A percentile compares a stretch with the other conserved stretches of the same genome.
Evolutionary conservation across 2,888 invertebrate genomes (phyloP).

Genomic region (Stegana nigrithorax): DNA sequence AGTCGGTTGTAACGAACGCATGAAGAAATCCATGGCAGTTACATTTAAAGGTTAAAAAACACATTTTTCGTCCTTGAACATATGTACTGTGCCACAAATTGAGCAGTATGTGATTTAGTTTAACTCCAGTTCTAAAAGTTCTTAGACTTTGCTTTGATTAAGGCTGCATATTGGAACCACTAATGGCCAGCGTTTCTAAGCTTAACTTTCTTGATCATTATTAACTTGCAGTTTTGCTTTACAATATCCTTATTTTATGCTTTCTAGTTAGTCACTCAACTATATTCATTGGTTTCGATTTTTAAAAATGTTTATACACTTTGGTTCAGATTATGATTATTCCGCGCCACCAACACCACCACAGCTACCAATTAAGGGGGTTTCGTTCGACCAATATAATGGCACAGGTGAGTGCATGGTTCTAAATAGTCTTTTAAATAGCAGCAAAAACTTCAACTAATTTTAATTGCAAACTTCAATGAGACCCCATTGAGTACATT

Average conservation of each 20-base stretch:
- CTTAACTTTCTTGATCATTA: not conserved
- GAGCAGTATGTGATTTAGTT: conserved; percentile 18
- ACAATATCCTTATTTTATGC: conserved; percentile 24
- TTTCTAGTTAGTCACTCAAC: conserved; percentile 9
- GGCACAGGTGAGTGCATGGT: conserved; percentile 75
- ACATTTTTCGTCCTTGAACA: not conserved
- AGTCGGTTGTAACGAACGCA: conserved; percentile 41
- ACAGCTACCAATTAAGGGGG: conserved; percentile 74
- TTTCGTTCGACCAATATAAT: conserved; percentile 70
- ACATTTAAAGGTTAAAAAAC: conserved; percentile 63
- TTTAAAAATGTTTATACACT: conserved; percentile 27
- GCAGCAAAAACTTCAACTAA: too few species aligned
- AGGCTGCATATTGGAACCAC: conserved; percentile 13
- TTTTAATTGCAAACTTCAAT: not conserved
- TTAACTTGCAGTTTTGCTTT: conserved; percentile 30
- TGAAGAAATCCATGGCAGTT: conserved; percentile 56
- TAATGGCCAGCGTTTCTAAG: not conserved
- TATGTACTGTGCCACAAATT: too few species aligned
- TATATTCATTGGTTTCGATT: conserved; percentile 37
- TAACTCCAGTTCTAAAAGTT: conserved; percentile 1
- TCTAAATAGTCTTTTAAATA: too few species aligned
- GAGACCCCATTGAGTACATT: not conserved
- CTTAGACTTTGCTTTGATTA: conserved; percentile 19
- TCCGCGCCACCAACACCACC: conserved; percentile 70
- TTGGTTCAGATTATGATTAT: conserved; percentile 63